Evolutionary conservation across 1,140 invertebrate species (phyloP).

Genomic region (Nasonia giraulti): DNA sequence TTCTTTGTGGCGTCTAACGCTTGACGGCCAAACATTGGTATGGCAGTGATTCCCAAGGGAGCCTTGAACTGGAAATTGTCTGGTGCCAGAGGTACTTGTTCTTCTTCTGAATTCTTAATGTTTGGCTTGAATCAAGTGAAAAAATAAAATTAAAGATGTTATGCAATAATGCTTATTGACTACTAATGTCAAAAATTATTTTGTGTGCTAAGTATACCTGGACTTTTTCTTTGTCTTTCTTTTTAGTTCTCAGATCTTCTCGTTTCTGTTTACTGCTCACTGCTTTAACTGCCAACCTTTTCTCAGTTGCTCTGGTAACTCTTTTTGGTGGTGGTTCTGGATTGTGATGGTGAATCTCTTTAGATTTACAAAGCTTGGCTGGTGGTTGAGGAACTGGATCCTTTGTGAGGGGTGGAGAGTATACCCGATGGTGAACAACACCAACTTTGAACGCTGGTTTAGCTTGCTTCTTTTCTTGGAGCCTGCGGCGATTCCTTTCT

Average conservation of each 20-base stretch:
- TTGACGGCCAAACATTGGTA: conserved; percentile 58
- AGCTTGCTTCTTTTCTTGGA: conserved; percentile 58
- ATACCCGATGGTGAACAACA: conserved; percentile 65
- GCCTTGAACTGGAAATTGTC: conserved; percentile 58
- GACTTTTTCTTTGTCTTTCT: background rate
- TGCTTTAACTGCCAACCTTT: conserved; percentile 61
- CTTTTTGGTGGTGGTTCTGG: conserved; percentile 52
- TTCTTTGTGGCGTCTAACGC: conserved; percentile 39
- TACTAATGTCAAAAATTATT: conserved; percentile 24
- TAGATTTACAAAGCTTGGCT: conserved; percentile 1
- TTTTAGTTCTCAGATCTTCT: conserved; percentile 9
- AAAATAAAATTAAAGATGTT: conserved; percentile 17
- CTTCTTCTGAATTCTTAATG: background rate
- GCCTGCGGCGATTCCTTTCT: conserved; percentile 60
- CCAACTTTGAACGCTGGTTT: conserved; percentile 70
- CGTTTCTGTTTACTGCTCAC: conserved; percentile 32
- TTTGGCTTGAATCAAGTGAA: background rate
- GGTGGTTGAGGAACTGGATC: conserved; percentile 28
- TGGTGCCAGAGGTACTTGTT: conserved; percentile 58
- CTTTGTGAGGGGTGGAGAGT: conserved; percentile 58
- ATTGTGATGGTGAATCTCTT: conserved; percentile 10
- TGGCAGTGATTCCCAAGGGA: conserved; percentile 49
- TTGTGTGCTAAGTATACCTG: conserved; percentile 15
- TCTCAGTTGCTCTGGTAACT: conserved; percentile 65
- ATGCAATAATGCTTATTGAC: background rate